Evolutionary conservation across 2,888 invertebrate genomes (phyloP), one percentile per base, ranked within the genome.

Genomic region (Spodoptera littoralis): DNA sequence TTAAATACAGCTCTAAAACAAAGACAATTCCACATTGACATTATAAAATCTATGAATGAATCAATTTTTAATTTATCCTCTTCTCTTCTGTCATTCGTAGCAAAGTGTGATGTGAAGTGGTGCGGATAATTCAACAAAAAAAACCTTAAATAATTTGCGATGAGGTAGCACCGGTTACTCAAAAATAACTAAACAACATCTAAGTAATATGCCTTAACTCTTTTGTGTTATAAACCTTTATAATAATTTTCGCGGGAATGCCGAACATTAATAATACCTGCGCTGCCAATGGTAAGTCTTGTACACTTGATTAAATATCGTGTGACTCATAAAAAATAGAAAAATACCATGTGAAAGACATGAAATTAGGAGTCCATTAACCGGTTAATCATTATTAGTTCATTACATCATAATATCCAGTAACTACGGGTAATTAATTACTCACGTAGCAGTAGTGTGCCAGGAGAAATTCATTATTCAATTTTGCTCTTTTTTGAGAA

Each of bases 171-270:
- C 77, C 84, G 82, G 82, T 81, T 79, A 82, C 55, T 80, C 70
- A 77, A 73, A 81, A 80, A 79, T 80, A 76, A 83, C 70, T 74
- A 79, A 84, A 79, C 79, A 90, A 85, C 87, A 90, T 83, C 87
- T 83, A 80, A 86, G 74, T 93, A 93, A 88, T 93, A 94, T 94
- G 93, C 90, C 93, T 90, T 94, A 92, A 92, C 77, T 86, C 83
- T 87, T 88, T 89, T 88, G 84, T 90, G 85, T 85, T 84, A 85
- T 73, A 84, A 87, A 84, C 85, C 78, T 80, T 76, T 81, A 84
- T 82, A 68, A 76, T 80, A 84, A 77, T 84, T 84, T 81, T 84
- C 84, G 85, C 89, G 90, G 92, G 90, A 90, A 92, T 93, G 91
- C 92, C 92, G 89, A 93, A 90, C 90, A 90, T 90, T 85, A 91